phyloP scores from a whole-genome alignment of 2,797 vertebrate species.

The Pristis pectinata region DNA sequence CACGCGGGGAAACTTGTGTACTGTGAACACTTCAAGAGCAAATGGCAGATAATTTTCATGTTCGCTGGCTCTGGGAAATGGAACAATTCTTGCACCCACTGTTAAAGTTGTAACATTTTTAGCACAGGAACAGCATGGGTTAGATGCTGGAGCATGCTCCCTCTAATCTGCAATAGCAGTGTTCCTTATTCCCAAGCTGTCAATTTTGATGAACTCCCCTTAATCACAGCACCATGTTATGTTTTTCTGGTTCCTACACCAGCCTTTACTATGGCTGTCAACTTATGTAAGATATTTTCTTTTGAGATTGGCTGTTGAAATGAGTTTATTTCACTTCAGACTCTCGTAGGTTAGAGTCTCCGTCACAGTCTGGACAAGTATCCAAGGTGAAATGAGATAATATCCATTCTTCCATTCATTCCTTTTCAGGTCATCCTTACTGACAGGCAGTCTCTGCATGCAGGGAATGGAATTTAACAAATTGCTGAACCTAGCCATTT shows the following conservation, averaged over 20 bases:
- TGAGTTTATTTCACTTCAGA: background rate
- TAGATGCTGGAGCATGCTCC: background rate
- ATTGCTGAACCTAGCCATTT: background rate
- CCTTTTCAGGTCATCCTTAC: background rate
- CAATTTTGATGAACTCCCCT: background rate
- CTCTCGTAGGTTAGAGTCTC: background rate
- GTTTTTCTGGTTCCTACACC: too few species aligned
- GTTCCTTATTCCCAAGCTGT: background rate
- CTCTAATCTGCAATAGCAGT: background rate
- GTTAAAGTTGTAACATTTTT: background rate
- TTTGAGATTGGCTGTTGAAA: background rate
- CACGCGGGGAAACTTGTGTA: background rate
- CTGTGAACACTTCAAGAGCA: background rate
- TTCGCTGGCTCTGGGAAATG: background rate
- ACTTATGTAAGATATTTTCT: background rate
- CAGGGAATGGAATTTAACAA: background rate
- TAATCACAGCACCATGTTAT: background rate
- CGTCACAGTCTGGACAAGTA: background rate
- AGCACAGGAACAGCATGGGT: background rate
- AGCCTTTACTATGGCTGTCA: background rate
- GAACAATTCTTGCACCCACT: background rate
- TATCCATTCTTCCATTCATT: background rate
- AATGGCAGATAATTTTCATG: background rate
- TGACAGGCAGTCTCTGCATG: background rate
- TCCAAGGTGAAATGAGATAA: background rate